Conservation (phyloP, 2,797 vertebrate genomes). For the Carapus acus region DNA sequence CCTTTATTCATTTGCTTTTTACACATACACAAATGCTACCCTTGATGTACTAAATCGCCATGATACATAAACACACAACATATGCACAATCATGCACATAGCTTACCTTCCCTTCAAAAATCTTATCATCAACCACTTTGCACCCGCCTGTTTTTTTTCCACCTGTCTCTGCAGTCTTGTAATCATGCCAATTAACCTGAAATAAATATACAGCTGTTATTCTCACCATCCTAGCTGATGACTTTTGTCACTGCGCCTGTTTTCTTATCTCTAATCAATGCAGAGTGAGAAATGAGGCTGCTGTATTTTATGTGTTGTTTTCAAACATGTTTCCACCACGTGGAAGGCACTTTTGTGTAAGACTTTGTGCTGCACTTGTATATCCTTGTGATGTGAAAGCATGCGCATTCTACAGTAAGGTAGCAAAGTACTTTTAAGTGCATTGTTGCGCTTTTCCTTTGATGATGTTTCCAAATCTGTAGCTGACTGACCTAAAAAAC, state of each 20-base stretch:
- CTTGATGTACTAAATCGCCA: slow-evolving; percentile 52
- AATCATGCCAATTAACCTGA: slow-evolving; percentile 64
- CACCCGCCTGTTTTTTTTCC: slow-evolving; percentile 19
- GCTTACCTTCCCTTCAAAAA: slow-evolving; percentile 23
- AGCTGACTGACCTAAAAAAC: too few relatives aligned
- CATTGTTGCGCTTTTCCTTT: too few relatives aligned
- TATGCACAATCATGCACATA: slow-evolving; percentile 32
- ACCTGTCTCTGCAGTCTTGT: slow-evolving; percentile 40
- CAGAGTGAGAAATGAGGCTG: neutral
- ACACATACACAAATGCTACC: slow-evolving; percentile 66
- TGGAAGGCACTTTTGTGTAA: too few relatives aligned
- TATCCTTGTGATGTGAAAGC: too few relatives aligned
- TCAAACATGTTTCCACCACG: too few relatives aligned
- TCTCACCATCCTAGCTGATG: slow-evolving; percentile 16
- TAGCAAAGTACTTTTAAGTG: too few relatives aligned
- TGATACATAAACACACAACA: slow-evolving; percentile 43
- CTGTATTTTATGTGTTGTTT: slow-evolving; percentile 31
- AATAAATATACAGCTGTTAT: slow-evolving; percentile 50
- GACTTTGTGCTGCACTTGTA: too few relatives aligned
- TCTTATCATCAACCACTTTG: slow-evolving; percentile 25
- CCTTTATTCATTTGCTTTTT: slow-evolving; percentile 59
- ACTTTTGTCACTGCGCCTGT: slow-evolving; percentile 7
- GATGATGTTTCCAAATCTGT: too few relatives aligned
- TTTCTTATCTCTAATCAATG: slow-evolving; percentile 30
- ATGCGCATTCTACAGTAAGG: too few relatives aligned